Base-by-base conservation (phyloP, 2,113 vertebrate species). In the Osmerus eperlanus region DNA sequence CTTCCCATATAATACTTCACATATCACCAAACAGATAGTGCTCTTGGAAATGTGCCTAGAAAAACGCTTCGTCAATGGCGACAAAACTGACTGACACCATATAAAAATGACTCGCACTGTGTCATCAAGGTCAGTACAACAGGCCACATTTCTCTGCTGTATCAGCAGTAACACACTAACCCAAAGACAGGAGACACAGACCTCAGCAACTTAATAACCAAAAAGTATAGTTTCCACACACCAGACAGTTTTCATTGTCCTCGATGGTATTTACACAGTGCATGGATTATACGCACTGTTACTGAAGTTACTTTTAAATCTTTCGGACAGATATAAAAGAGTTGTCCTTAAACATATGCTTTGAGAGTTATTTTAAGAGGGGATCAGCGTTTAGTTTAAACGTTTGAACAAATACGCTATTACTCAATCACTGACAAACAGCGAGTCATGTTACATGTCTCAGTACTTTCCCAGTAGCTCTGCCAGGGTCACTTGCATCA, bases 121-220 rank as follows among this genome's bases (percentile, higher is more conserved):
- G 18, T 63, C 25, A 62, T 12, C 12, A 36, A 56, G 53, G 28
- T 71, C 3, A 9, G 75, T 75, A 78, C 77, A 78, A 82, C 14
- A 18, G 66, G 3, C 80, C 64, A 12, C 25, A 53, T 71, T 64
- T 19, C 47, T 54, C 28, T 84, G 81, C 83, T 78, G 71, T 23
- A 70, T 85, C 80, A 88, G 82, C 85, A 87, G 23, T 47, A 9
- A 11, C n/a, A 63, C 61, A 63, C 61, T 2, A 13, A 63, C 18
- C 3, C 28, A 25, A 60, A 4, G 21, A 36, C 25, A 65, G 23
- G 74, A 83, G 67, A 60, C 12, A 59, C 55, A 76, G 16, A 74
- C 29, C 1, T 21, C 29, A 8, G 16, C 53, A 13, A 67, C 23
- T 25, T 74, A 36, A 64, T 36, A 36, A 64, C 61, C 16, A n/a